Conservation (phyloP, 2,888 invertebrate genomes). For the Thumatha senex region DNA sequence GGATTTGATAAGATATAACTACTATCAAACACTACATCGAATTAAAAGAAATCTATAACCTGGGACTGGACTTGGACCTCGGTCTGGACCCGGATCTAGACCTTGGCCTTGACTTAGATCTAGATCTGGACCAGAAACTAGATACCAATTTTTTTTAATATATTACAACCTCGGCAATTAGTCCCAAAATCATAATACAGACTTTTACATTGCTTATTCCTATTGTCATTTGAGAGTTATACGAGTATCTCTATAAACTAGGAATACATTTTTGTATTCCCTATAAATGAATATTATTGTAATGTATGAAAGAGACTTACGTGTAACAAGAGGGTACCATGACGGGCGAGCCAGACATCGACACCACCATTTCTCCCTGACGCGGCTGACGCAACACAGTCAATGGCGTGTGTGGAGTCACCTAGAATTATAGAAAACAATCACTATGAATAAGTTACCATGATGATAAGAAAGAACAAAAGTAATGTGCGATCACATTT, state of each 20-base stretch:
- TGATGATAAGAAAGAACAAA: too few species aligned
- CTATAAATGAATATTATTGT: too few species aligned
- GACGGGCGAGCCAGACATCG: conserved; percentile 87
- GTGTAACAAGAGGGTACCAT: conserved; percentile 74
- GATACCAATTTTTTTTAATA: neutral
- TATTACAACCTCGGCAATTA: neutral
- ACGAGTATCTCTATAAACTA: neutral
- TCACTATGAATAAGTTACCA: neutral
- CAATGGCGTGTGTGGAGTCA: conserved; percentile 84
- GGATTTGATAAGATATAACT: too few species aligned
- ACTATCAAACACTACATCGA: neutral
- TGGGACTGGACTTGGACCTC: conserved; percentile 3
- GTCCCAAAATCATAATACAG: too few species aligned
- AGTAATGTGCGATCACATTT: too few species aligned
- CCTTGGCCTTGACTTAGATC: neutral
- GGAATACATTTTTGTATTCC: neutral
- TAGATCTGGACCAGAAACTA: neutral
- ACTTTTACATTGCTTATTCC: too few species aligned
- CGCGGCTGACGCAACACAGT: conserved; percentile 84
- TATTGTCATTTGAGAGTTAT: too few species aligned
- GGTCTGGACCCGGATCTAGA: neutral
- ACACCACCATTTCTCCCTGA: conserved; percentile 86
- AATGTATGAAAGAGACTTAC: too few species aligned
- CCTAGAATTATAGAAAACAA: conserved; percentile 55
- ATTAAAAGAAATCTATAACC: neutral